phyloP scores from a whole-genome alignment of 2,888 invertebrate genomes.

The Eudemis profundana region DNA sequence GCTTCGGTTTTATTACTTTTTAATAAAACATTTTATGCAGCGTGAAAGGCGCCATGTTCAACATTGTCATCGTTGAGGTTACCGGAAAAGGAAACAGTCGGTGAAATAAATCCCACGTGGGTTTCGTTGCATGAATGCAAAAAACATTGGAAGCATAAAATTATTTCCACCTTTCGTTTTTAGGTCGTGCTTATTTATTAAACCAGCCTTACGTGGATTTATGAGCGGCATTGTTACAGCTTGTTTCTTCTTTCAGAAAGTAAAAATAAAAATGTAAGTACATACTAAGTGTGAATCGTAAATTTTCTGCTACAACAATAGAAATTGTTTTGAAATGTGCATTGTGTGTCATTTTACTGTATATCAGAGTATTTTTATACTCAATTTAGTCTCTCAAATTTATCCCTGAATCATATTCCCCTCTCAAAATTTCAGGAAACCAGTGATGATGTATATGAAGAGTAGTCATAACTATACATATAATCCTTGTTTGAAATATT shows the following conservation, averaged over 20 bases:
- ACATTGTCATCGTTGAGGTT: background rate
- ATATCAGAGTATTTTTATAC: too few relatives aligned
- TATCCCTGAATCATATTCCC: too few relatives aligned
- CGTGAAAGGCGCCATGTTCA: background rate
- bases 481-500: slow-evolving; percentile 48
- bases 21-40: slow-evolving; percentile 3
- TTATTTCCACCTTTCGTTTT: slow-evolving; percentile 29
- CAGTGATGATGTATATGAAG: too few relatives aligned
- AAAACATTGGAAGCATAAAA: slow-evolving; percentile 28
- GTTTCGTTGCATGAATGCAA: slow-evolving; percentile 31
- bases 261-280: slow-evolving; percentile 16
- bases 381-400: too few relatives aligned
- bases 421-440: too few relatives aligned
- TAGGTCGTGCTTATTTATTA: slow-evolving; percentile 38
- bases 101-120: slow-evolving; percentile 21
- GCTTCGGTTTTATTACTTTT: slow-evolving; percentile 8
- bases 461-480: too few relatives aligned
- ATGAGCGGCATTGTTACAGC: slow-evolving; percentile 26
- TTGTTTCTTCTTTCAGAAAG: slow-evolving; percentile 29
- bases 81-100: slow-evolving; percentile 19
- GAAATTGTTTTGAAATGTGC: slow-evolving; percentile 8
- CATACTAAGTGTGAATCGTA: slow-evolving; percentile 26
- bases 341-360: background rate
- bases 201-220: slow-evolving; percentile 34
- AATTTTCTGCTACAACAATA: slow-evolving; percentile 18